A percentile compares a stretch with the other conserved stretches of the same genome.
Evolutionary conservation across 2,113 vertebrate species (phyloP).

Genomic region (Pelmatolapia mariae): DNA sequence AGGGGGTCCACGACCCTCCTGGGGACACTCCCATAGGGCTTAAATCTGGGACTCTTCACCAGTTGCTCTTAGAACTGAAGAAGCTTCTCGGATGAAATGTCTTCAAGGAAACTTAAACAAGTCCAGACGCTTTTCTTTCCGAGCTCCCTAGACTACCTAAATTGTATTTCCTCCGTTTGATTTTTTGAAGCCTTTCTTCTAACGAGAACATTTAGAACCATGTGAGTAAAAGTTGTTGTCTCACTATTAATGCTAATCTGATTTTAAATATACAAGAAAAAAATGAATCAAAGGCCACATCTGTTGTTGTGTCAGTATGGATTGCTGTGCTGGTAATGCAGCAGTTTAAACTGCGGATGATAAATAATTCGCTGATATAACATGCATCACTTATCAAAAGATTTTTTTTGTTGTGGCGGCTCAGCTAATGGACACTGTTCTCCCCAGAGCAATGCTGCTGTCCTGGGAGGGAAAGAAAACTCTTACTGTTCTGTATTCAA

Average conservation of each 20-base stretch:
- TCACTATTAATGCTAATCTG: neutral
- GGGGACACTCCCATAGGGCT: neutral
- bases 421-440: neutral
- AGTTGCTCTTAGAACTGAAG: neutral
- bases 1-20: neutral
- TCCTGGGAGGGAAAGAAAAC: neutral
- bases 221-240: neutral
- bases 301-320: neutral
- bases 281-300: rapidly evolving
- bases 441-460: neutral
- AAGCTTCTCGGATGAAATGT: rapidly evolving
- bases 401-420: neutral
- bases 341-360: neutral
- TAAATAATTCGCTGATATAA: neutral
- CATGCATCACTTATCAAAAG: neutral
- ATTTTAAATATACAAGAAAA: neutral
- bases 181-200: neutral
- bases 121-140: neutral
- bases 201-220: neutral
- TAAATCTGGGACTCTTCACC: neutral
- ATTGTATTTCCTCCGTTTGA: neutral
- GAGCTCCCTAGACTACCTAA: no score
- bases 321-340: neutral
- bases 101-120: neutral
- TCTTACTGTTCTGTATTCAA: neutral